phyloP scores from a whole-genome alignment of 2,113 vertebrate species.

The Tupaia tana region DNA sequence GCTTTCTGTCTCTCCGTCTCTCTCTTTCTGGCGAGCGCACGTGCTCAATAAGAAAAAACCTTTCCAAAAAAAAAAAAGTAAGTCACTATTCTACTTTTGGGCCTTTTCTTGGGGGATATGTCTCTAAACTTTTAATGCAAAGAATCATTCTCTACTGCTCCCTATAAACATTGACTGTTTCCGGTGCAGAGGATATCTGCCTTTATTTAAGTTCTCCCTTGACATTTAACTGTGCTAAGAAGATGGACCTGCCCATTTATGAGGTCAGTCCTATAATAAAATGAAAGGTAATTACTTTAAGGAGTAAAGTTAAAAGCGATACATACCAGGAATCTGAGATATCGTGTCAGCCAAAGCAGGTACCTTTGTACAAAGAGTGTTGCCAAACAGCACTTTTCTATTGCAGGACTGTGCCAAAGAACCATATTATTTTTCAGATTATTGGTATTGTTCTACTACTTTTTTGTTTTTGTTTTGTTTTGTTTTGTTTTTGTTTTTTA shows the following conservation, averaged over 20 bases:
- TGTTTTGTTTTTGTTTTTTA: not conserved
- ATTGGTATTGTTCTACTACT: not conserved
- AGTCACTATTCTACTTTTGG: not conserved
- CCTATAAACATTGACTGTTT: not conserved
- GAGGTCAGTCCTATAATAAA: constrained; percentile 52
- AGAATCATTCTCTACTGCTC: not conserved
- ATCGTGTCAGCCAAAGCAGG: not conserved
- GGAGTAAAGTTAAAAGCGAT: constrained; percentile 13
- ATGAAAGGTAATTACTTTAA: constrained; percentile 47
- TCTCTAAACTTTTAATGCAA: not conserved
- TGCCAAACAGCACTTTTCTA: constrained; percentile 29
- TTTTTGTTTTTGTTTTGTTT: not conserved
- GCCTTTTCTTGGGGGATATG: constrained; percentile 5
- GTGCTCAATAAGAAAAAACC: no score
- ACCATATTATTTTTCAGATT: not conserved
- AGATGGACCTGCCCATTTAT: constrained; percentile 47
- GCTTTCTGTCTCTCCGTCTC: no score
- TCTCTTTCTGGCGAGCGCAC: no score
- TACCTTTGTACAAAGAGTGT: constrained; percentile 62
- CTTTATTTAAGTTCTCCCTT: constrained; percentile 60
- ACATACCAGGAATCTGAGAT: not conserved
- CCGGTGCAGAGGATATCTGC: not conserved
- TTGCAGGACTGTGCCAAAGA: not conserved
- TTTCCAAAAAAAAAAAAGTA: not conserved
- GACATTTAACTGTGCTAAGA: constrained; percentile 51